Evolutionary conservation across 2,888 invertebrate genomes (phyloP), one percentile per base, ranked within the genome.

Genomic region (Ectropis crepuscularia): DNA sequence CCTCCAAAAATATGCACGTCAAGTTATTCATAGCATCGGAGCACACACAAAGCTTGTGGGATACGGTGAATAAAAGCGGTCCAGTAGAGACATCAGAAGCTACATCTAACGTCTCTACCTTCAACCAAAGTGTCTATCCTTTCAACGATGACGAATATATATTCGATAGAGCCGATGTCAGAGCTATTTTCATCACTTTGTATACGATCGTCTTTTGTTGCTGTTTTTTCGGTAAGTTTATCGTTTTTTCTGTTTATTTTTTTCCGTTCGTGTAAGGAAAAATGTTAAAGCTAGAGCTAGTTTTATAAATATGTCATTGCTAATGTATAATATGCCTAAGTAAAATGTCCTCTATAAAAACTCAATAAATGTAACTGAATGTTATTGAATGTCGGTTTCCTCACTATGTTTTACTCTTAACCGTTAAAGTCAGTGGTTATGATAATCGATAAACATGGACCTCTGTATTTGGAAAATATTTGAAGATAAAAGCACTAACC

Each of bases 161-260:
- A 74, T 96, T 96, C 79, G 96, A 96, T 83, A 94, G 96, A 76
- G 94, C 94, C 57, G 96, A 96, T 82, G 95, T 96, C 60, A 94
- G 95, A 79, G 94, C 95, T 55, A 94, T 96, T 77, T 96, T 96
- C 85, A 95, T 96, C 78, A 95, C 95, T 0, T 89, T 96, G 38
- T 97, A 97, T 81, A 95, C 96, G 2, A 88, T 96, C 69, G 96
- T 97, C 16, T 97, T 97, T 85, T 95, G 96, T 85, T 95, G 96
- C 78, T 97, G 97, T 82, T 96, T 96, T 85, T 96, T 97, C 79
- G 97, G 97, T 97, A 86, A 96, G 96, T 69, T 12, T 48, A 6
- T 12, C 6, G n/a, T 6, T 48, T 6, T 9, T 39, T 11, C n/a
- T 49, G n/a, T 2, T 49, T 49, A 11, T 16, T 6, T 10, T 41